A percentile compares a stretch with the other conserved stretches of the same genome.
Conservation (phyloP, 2,113 vertebrate genomes). For the Scomber scombrus region DNA sequence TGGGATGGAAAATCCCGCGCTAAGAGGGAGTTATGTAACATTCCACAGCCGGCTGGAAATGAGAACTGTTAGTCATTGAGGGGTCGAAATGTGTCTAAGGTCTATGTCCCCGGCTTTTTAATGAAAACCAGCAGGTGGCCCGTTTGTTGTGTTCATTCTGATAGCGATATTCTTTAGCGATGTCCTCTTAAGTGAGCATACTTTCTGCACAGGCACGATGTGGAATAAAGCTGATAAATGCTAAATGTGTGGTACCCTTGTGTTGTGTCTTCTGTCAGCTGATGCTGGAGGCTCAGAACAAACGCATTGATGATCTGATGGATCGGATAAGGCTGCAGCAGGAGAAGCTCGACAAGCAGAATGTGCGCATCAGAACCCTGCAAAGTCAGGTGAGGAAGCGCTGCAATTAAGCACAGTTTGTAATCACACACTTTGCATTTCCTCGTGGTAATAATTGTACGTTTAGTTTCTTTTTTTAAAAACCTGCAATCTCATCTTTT, state of each 20-base stretch:
- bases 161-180: not conserved
- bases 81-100: not conserved
- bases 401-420: not conserved
- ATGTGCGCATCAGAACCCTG: constrained; percentile 89
- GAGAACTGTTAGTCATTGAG: constrained; percentile 10
- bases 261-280: constrained; percentile 74
- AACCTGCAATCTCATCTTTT: not conserved
- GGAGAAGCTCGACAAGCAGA: constrained; percentile 94
- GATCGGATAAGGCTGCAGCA: constrained; percentile 92
- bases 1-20: constrained; percentile 46
- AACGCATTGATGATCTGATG: constrained; percentile 89
- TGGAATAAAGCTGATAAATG: not conserved
- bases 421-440: too few relatives aligned
- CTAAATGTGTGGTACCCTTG: not conserved
- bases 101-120: not conserved
- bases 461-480: not conserved
- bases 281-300: constrained; percentile 90
- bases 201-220: constrained; percentile 8
- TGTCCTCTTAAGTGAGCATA: not conserved
- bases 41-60: not conserved
- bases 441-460: not conserved
- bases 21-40: constrained; percentile 53
- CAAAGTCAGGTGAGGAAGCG: constrained; percentile 80
- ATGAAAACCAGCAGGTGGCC: not conserved
- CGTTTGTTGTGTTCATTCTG: not conserved